Percentiles rank a stretch among this genome's conserved stretches.
Conservation (phyloP, 2,888 invertebrate species). For the Phengaris alcon region DNA sequence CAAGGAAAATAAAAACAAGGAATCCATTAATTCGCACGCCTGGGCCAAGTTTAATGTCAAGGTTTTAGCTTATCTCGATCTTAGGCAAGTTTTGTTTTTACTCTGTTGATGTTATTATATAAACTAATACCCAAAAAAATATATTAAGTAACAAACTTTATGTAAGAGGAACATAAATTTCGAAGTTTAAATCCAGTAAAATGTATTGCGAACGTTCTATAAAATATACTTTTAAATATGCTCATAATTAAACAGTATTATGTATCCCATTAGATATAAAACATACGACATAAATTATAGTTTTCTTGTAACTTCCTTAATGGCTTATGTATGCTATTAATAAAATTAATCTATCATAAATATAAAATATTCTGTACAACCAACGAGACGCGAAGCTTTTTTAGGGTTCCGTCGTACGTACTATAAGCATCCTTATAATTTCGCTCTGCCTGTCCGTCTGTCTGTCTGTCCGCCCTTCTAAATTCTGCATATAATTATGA, state of each 20-base stretch:
- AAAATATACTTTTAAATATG: neutral
- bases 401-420: neutral
- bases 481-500: too few relatives aligned
- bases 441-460: too few relatives aligned
- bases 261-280: neutral
- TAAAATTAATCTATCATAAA: conserved; percentile 17
- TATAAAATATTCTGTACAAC: neutral
- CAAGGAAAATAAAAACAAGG: conserved; percentile 79
- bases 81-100: conserved; percentile 72
- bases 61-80: conserved; percentile 76
- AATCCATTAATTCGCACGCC: conserved; percentile 79
- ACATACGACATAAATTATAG: conserved; percentile 19
- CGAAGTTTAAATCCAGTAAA: neutral
- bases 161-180: conserved; percentile 7
- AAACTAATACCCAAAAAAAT: conserved; percentile 57
- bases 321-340: conserved; percentile 16
- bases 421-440: too few relatives aligned
- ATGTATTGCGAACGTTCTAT: neutral
- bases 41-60: conserved; percentile 80
- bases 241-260: conserved; percentile 9
- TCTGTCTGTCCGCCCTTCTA: too few relatives aligned
- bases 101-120: conserved; percentile 65
- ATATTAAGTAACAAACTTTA: conserved; percentile 44
- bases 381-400: neutral
- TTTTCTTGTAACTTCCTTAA: conserved; percentile 9